A percentile compares a stretch with the other conserved stretches of the same genome.
Conservation (phyloP, 1,140 invertebrate genomes). For the Pemphigus obesinymphae region DNA sequence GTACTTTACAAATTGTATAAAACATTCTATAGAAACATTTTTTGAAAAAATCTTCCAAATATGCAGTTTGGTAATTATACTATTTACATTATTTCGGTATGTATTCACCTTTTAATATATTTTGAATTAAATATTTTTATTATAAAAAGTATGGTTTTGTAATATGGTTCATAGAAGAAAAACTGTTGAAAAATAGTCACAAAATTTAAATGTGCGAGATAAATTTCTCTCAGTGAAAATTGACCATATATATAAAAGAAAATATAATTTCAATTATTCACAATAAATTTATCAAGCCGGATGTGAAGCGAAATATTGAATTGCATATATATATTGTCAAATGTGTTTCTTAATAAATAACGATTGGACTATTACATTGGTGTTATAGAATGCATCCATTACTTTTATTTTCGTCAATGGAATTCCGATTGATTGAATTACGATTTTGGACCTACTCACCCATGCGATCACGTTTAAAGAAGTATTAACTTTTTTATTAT, state of each 20-base stretch:
- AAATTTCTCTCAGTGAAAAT: background rate
- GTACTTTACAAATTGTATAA: no score
- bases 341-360: background rate
- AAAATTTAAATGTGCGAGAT: background rate
- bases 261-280: background rate
- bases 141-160: no score
- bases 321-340: background rate
- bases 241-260: background rate
- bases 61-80: no score
- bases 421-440: background rate
- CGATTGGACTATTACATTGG: background rate
- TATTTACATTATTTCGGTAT: no score
- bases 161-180: no score
- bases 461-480: background rate
- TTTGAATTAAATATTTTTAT: no score
- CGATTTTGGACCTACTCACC: background rate
- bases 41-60: no score
- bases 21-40: no score
- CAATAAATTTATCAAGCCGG: background rate
- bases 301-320: background rate
- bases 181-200: background rate
- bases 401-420: background rate
- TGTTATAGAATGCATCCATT: slow-evolving; percentile 4
- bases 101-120: no score
- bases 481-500: background rate